phyloP scores from a whole-genome alignment of 2,888 invertebrate genomes.

The Microctonus hyperodae region DNA sequence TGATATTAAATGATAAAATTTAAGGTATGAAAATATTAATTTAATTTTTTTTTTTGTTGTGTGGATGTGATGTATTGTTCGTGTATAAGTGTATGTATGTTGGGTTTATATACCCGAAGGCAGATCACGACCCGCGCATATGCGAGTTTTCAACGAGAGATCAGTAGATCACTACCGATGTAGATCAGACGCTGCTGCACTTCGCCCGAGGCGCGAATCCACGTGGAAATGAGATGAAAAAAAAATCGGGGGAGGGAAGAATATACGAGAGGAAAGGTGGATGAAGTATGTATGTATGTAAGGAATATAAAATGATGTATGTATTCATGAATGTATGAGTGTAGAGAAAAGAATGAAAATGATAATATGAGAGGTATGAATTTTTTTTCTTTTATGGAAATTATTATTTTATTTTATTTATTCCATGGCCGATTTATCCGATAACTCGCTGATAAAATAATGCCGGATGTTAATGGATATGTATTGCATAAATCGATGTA shows the following conservation, averaged over 20 bases:
- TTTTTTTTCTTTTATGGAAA: constrained; percentile 12
- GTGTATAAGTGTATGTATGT: not conserved
- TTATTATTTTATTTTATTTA: not conserved
- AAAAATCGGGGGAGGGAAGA: not conserved
- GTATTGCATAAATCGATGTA: too few species aligned
- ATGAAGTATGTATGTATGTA: too few species aligned
- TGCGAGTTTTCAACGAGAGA: constrained; percentile 48
- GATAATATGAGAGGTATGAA: not conserved
- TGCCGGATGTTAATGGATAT: constrained; percentile 43
- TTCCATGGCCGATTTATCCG: constrained; percentile 20
- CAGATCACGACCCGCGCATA: constrained; percentile 54
- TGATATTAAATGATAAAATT: too few species aligned
- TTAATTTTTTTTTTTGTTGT: not conserved
- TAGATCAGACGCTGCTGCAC: constrained; percentile 46
- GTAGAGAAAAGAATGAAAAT: too few species aligned
- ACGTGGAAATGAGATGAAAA: not conserved
- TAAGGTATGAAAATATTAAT: too few species aligned
- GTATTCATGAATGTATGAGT: not conserved
- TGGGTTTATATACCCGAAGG: constrained; percentile 49
- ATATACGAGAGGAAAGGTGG: not conserved
- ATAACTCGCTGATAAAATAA: constrained; percentile 41
- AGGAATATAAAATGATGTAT: not conserved
- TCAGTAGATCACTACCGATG: constrained; percentile 58
- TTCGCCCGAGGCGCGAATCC: constrained; percentile 20
- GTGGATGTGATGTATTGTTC: not conserved